phyloP scores from a whole-genome alignment of 2,113 vertebrate species.

The Lonchura striata region DNA sequence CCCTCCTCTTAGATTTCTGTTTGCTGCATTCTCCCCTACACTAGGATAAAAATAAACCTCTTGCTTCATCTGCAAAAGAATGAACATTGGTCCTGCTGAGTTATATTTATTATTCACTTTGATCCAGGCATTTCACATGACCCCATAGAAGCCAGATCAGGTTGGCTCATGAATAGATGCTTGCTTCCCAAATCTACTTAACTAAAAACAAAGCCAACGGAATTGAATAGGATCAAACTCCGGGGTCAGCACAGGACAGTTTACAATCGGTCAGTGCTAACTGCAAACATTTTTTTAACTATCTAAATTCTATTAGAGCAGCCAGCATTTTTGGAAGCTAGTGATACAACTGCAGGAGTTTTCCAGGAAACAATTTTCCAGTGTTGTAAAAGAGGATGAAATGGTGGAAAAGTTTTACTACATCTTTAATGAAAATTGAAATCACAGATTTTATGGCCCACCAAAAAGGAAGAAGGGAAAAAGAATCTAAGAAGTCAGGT shows the following conservation, averaged over 20 bases:
- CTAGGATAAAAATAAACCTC: not conserved
- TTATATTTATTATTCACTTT: conserved; percentile 49
- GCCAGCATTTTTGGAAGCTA: not conserved
- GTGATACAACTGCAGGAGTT: not conserved
- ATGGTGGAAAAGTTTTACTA: not conserved
- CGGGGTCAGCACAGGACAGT: conserved; percentile 24
- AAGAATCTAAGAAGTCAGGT: not conserved
- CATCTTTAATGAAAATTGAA: not conserved
- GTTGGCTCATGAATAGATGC: conserved; percentile 52
- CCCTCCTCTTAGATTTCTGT: not conserved
- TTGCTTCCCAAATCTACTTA: conserved; percentile 68
- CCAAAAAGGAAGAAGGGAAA: not conserved
- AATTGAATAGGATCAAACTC: conserved; percentile 56
- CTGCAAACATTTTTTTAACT: conserved; percentile 21
- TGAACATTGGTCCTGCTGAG: not conserved
- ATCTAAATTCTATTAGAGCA: not conserved
- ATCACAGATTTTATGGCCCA: not conserved
- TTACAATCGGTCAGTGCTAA: conserved; percentile 21
- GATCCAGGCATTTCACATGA: conserved; percentile 53
- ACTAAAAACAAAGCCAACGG: conserved; percentile 47
- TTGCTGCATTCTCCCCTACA: not conserved
- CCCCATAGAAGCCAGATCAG: conserved; percentile 49
- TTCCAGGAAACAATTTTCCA: not conserved
- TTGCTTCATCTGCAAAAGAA: conserved; percentile 16
- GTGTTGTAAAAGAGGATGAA: not conserved